Percentiles rank a stretch among this genome's conserved stretches.
These are phyloP conservation scores for Asobara japonica DNA, from an alignment of 1,140 invertebrate genomes.

Conservation along the genomic window DNA sequence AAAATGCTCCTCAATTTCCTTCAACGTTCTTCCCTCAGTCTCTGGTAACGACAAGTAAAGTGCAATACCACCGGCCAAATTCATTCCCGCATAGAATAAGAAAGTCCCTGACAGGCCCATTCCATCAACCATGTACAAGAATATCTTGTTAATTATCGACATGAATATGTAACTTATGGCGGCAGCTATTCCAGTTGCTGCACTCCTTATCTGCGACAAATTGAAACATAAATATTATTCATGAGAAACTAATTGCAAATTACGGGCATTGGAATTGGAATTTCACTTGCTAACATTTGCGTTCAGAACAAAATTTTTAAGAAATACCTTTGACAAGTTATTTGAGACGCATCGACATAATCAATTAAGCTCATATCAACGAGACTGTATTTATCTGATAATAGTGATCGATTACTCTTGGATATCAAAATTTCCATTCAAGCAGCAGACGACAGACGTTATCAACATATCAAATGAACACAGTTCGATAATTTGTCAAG, in stretches of 20 bases:
- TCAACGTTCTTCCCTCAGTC: constrained; percentile 83
- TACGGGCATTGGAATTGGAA: too few relatives aligned
- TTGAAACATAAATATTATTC: constrained; percentile 1
- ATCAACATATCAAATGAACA: too few relatives aligned
- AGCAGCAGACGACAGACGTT: too few relatives aligned
- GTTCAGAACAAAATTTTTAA: too few relatives aligned
- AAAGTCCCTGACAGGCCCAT: constrained; percentile 76
- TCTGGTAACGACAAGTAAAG: constrained; percentile 75
- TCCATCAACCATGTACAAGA: constrained; percentile 71
- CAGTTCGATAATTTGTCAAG: too few relatives aligned
- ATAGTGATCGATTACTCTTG: too few relatives aligned
- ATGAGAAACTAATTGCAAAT: background rate
- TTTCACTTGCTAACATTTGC: too few relatives aligned
- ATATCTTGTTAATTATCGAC: constrained; percentile 78
- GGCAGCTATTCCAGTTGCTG: constrained; percentile 75
- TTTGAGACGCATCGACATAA: too few relatives aligned
- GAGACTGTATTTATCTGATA: too few relatives aligned
- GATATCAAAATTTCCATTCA: too few relatives aligned
- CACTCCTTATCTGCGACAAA: constrained; percentile 72
- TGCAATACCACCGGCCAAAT: constrained; percentile 72
- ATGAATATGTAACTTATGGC: constrained; percentile 77
- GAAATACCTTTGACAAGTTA: too few relatives aligned
- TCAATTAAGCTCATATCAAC: too few relatives aligned
- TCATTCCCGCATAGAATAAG: constrained; percentile 72
- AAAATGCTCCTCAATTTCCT: constrained; percentile 78